A percentile compares a stretch with the other conserved stretches of the same genome.
Evolutionary conservation across 2,113 vertebrate genomes (phyloP).

Genomic region (Camelus dromedarius): DNA sequence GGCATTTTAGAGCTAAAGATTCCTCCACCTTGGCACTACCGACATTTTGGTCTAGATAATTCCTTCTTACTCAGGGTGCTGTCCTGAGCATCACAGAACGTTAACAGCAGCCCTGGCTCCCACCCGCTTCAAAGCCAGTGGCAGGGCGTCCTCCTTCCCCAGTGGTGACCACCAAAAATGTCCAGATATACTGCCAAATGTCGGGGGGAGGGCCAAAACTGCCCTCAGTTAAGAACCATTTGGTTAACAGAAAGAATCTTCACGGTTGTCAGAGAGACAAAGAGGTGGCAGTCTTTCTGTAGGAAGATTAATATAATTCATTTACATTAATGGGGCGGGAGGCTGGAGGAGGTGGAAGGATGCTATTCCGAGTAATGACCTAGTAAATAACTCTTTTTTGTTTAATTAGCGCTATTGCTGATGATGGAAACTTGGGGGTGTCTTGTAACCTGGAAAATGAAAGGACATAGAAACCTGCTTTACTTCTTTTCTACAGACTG

Average conservation of each 20-base stretch:
- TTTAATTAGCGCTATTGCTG: background rate
- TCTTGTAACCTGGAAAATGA: background rate
- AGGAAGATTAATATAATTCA: background rate
- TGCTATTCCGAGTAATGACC: background rate
- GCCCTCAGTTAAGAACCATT: background rate
- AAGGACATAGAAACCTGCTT: background rate
- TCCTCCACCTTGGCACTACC: background rate
- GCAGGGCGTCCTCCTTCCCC: background rate
- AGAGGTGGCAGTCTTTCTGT: background rate
- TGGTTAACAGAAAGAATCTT: background rate
- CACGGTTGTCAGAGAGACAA: background rate
- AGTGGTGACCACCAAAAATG: background rate
- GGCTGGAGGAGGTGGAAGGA: background rate
- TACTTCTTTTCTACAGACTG: background rate
- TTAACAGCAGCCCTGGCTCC: background rate
- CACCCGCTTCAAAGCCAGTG: background rate
- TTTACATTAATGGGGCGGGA: background rate
- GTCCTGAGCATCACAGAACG: background rate
- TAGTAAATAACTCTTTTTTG: background rate
- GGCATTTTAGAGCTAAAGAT: background rate
- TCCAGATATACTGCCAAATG: background rate
- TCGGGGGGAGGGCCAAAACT: background rate
- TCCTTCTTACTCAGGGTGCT: background rate
- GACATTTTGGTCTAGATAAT: background rate
- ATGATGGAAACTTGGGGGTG: background rate